phyloP scores from a whole-genome alignment of 2,888 invertebrate genomes.

The Rhimphoctona megacephalus region DNA sequence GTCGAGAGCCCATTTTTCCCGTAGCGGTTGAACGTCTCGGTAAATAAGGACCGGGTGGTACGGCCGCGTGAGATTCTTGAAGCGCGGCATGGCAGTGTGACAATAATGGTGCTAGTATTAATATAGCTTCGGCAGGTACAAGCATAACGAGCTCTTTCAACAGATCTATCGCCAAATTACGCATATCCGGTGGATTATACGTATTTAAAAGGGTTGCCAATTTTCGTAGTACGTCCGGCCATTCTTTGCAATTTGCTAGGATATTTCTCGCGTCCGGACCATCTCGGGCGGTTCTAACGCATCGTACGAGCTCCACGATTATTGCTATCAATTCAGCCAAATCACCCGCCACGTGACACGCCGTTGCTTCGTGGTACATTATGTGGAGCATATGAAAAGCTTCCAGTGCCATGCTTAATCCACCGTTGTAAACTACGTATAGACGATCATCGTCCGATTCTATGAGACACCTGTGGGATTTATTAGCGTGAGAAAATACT shows the following conservation, averaged over 20 bases:
- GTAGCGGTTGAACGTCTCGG: slow-evolving; percentile 89
- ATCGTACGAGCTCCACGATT: slow-evolving; percentile 90
- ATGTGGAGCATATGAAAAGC: slow-evolving; percentile 96
- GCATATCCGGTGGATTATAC: slow-evolving; percentile 94
- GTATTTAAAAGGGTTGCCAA: slow-evolving; percentile 95
- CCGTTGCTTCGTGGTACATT: slow-evolving; percentile 97
- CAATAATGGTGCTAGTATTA: slow-evolving; percentile 93
- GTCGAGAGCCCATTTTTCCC: slow-evolving; percentile 89
- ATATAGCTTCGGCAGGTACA: slow-evolving; percentile 92
- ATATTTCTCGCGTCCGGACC: slow-evolving; percentile 89
- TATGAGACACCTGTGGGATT: slow-evolving; percentile 89
- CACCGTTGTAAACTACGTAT: slow-evolving; percentile 95
- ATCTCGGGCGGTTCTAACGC: slow-evolving; percentile 89
- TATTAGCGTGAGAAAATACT: neutral
- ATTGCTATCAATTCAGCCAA: slow-evolving; percentile 93
- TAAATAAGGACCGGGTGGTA: slow-evolving; percentile 91
- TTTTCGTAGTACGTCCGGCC: slow-evolving; percentile 94
- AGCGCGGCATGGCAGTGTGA: slow-evolving; percentile 93
- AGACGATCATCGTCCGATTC: slow-evolving; percentile 96
- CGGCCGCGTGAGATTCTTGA: slow-evolving; percentile 90
- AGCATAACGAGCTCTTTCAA: slow-evolving; percentile 92
- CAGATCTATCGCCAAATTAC: slow-evolving; percentile 91
- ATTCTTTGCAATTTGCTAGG: slow-evolving; percentile 92
- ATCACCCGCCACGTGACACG: slow-evolving; percentile 94
- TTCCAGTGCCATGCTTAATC: slow-evolving; percentile 89